phyloP scores from a whole-genome alignment of 2,113 vertebrate species.

The Lepisosteus oculatus region DNA sequence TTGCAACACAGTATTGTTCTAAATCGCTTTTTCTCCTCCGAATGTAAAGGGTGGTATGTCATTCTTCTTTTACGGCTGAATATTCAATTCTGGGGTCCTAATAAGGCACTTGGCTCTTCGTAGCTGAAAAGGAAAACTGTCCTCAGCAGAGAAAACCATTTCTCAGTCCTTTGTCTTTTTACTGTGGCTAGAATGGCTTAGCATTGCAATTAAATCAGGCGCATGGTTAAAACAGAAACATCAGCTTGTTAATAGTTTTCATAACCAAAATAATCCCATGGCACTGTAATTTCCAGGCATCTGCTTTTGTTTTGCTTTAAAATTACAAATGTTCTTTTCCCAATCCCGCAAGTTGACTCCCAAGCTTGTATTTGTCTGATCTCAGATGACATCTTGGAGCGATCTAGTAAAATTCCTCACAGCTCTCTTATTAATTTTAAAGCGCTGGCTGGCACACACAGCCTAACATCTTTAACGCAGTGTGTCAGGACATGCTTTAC shows the following conservation, averaged over 20 bases:
- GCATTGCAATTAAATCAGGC: slow-evolving; percentile 5
- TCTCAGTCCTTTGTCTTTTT: background rate
- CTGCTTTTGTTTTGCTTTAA: slow-evolving; percentile 52
- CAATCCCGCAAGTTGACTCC: slow-evolving; percentile 44
- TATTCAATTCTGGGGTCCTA: background rate
- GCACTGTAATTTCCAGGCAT: slow-evolving; percentile 46
- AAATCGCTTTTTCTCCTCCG: too few species aligned
- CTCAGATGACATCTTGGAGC: slow-evolving; percentile 40
- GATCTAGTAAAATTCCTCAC: slow-evolving; percentile 30
- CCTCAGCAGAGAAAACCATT: background rate
- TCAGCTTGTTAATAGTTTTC: slow-evolving; percentile 43
- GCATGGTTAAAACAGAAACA: slow-evolving; percentile 42
- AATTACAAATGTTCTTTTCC: slow-evolving; percentile 48
- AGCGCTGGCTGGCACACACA: slow-evolving; percentile 10
- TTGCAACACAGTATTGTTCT: background rate
- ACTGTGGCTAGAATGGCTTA: background rate
- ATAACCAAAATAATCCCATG: slow-evolving; percentile 36
- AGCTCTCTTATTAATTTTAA: slow-evolving; percentile 21
- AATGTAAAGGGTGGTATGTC: background rate
- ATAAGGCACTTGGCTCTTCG: too few species aligned
- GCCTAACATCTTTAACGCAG: slow-evolving; percentile 4
- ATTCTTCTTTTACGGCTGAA: background rate
- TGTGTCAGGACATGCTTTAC: too few species aligned
- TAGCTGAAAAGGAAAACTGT: background rate
- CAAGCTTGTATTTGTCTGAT: slow-evolving; percentile 47